Percentiles rank a stretch among this genome's conserved stretches.
These are phyloP conservation scores for Parnassius smintheus DNA, from an alignment of 2,888 invertebrate genomes.

Conservation along the genomic window DNA sequence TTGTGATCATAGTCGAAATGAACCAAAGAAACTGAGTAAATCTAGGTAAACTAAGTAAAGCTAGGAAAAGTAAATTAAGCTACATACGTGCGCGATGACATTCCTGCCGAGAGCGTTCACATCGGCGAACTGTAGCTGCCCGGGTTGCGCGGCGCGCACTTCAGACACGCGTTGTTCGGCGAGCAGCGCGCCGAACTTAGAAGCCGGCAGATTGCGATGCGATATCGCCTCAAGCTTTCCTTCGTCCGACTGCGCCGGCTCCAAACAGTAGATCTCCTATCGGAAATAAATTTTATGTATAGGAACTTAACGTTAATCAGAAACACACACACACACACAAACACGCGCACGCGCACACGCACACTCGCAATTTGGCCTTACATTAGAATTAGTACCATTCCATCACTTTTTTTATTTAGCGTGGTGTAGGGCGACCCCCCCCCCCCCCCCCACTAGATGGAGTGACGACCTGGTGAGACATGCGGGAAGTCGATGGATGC, in stretches of 20 bases:
- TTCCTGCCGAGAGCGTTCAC: slow-evolving; percentile 40
- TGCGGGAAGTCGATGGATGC: too few species aligned
- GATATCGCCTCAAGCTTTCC: slow-evolving; percentile 57
- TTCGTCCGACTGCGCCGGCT: slow-evolving; percentile 50
- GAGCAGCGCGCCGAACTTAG: slow-evolving; percentile 63
- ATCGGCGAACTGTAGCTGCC: slow-evolving; percentile 23
- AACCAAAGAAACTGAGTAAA: neutral
- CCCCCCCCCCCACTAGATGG: too few species aligned
- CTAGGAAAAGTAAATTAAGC: too few species aligned
- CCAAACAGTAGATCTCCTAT: slow-evolving; percentile 69
- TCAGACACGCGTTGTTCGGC: slow-evolving; percentile 59
- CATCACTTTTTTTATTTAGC: too few species aligned
- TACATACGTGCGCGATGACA: slow-evolving; percentile 55
- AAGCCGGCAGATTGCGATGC: slow-evolving; percentile 51
- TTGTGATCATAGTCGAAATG: neutral
- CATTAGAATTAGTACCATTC: too few species aligned
- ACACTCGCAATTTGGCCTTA: too few species aligned
- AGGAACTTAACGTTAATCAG: neutral
- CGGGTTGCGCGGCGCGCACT: slow-evolving; percentile 39
- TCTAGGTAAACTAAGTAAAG: slow-evolving; percentile 2
- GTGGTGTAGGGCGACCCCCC: too few species aligned
- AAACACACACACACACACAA: too few species aligned
- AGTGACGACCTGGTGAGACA: too few species aligned
- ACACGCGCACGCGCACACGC: too few species aligned
- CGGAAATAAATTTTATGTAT: slow-evolving; percentile 1